These are phyloP conservation scores for Leptosomus discolor DNA, from an alignment of 2,113 vertebrate species.

Conservation along the genomic window DNA sequence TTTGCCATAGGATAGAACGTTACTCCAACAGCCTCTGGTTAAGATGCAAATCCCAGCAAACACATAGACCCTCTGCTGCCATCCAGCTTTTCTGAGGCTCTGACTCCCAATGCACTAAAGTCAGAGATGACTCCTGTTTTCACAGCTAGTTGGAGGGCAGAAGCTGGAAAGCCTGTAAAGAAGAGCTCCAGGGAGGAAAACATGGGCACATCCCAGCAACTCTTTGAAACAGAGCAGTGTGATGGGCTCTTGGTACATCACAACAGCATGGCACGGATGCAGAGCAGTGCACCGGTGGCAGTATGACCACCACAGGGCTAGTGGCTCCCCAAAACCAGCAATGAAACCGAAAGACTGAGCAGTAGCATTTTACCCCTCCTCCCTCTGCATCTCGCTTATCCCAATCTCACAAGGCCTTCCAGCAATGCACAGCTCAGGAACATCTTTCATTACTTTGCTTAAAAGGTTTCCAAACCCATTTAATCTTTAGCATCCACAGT, in stretches of 20 bases:
- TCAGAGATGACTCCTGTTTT: background rate
- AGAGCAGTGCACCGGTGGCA: background rate
- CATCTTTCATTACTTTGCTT: background rate
- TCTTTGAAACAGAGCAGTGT: background rate
- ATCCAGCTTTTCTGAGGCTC: background rate
- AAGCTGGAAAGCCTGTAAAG: background rate
- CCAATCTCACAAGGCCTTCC: background rate
- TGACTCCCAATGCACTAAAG: rapidly evolving
- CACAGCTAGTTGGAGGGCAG: background rate
- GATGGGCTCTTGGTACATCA: background rate
- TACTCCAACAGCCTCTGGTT: background rate
- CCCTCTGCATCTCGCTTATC: background rate
- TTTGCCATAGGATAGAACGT: background rate
- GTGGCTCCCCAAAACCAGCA: background rate
- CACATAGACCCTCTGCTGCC: background rate
- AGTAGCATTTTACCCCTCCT: background rate
- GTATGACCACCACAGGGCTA: background rate
- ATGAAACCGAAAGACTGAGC: background rate
- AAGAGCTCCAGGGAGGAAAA: background rate
- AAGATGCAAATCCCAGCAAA: background rate
- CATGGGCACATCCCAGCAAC: background rate
- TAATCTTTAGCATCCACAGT: background rate
- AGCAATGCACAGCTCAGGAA: background rate
- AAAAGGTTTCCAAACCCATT: background rate
- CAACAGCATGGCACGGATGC: rapidly evolving